A percentile compares a stretch with the other conserved stretches of the same genome.
Conservation (phyloP, 53 echinoderm and acorn worm genomes). For the Mesocentrotus franciscanus region DNA sequence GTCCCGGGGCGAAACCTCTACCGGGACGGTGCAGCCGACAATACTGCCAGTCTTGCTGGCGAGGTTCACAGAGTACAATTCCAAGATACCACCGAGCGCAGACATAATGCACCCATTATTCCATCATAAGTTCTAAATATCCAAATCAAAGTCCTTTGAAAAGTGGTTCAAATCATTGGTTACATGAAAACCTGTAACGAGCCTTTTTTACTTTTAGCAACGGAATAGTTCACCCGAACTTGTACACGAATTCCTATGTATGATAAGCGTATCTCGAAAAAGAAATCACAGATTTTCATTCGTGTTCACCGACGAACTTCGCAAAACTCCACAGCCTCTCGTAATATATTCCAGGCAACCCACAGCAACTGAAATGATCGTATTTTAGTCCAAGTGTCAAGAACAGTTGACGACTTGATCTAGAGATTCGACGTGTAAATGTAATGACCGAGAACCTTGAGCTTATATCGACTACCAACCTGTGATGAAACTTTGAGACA, state of each 20-base stretch:
- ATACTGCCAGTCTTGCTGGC: constrained; percentile 12
- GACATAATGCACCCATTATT: constrained; percentile 18
- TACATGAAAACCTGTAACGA: not conserved
- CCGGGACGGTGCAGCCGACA: not conserved
- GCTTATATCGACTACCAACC: not conserved
- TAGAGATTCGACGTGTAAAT: not conserved
- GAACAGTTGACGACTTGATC: no score
- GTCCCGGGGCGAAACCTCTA: not conserved
- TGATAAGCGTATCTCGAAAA: not conserved
- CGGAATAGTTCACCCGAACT: not conserved
- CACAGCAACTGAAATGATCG: not conserved
- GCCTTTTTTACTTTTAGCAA: not conserved
- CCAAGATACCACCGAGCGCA: not conserved
- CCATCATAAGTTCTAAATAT: not conserved
- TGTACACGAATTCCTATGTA: not conserved
- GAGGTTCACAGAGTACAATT: not conserved
- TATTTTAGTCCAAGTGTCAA: not conserved
- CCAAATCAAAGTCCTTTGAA: not conserved
- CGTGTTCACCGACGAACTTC: not conserved
- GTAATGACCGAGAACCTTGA: constrained; percentile 3
- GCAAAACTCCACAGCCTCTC: not conserved
- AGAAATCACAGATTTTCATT: constrained; percentile 31
- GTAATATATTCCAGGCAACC: not conserved
- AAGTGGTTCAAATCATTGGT: not conserved
- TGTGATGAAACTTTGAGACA: not conserved